Conservation (phyloP, 2,888 invertebrate species). For the Cheiracanthium punctorium region DNA sequence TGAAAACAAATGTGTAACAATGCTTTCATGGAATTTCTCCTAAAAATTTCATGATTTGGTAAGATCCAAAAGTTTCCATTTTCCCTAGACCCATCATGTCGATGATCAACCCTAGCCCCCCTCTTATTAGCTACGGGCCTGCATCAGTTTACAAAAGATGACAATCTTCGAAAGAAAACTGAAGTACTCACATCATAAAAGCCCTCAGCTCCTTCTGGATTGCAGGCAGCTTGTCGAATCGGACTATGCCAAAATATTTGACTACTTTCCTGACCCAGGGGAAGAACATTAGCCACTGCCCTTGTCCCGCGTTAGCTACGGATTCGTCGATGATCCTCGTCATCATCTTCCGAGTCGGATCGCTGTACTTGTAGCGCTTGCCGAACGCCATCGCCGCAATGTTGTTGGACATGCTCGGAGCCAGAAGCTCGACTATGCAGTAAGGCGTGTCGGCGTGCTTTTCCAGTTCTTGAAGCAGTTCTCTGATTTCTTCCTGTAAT, state of each 20-base stretch:
- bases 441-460: background rate
- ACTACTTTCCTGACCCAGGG: slow-evolving; percentile 32
- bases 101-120: no score
- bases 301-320: background rate
- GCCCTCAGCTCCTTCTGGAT: background rate
- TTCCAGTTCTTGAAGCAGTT: slow-evolving; percentile 19
- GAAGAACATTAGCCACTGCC: slow-evolving; percentile 37
- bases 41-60: no score
- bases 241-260: slow-evolving; percentile 4
- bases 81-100: no score
- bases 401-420: slow-evolving; percentile 71
- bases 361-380: slow-evolving; percentile 66
- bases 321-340: background rate
- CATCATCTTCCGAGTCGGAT: slow-evolving; percentile 46
- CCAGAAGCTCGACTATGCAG: slow-evolving; percentile 3
- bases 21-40: no score
- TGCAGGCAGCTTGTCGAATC: background rate
- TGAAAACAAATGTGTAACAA: no score
- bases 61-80: no score
- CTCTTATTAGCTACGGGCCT: no score
- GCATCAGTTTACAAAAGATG: no score
- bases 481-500: slow-evolving; percentile 46
- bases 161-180: no score
- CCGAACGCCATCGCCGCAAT: slow-evolving; percentile 71
- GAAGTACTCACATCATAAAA: slow-evolving; percentile 21